These are phyloP conservation scores for Orchestes rusci DNA, from an alignment of 2,888 invertebrate genomes.

Conservation along the genomic window DNA sequence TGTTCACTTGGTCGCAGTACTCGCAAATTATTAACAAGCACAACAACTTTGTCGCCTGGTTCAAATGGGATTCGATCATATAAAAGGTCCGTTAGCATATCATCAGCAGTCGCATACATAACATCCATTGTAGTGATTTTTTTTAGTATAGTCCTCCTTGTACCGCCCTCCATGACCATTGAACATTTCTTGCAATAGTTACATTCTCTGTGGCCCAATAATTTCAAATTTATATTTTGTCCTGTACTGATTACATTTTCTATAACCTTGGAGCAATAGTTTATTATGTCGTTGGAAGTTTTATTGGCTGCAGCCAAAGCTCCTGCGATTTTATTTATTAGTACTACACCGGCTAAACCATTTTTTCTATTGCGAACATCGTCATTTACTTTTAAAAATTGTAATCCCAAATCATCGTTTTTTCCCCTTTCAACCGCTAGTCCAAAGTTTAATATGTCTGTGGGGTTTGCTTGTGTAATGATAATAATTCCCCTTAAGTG, in stretches of 20 bases:
- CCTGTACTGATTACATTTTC: conserved; percentile 54
- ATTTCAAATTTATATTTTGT: conserved; percentile 7
- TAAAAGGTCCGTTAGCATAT: conserved; percentile 7
- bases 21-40: conserved; percentile 70
- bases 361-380: conserved; percentile 50
- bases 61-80: conserved; percentile 3
- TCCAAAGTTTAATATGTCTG: conserved; percentile 74
- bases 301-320: conserved; percentile 61
- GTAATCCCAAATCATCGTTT: conserved; percentile 49
- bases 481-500: conserved; percentile 59
- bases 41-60: conserved; percentile 45
- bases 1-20: conserved; percentile 68
- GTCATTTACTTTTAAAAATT: conserved; percentile 59
- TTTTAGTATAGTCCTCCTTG: conserved; percentile 8
- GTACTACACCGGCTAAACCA: conserved; percentile 51
- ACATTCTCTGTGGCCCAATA: conserved; percentile 12
- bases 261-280: conserved; percentile 45
- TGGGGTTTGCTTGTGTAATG: conserved; percentile 69
- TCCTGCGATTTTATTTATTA: conserved; percentile 62
- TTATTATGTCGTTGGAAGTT: conserved; percentile 51
- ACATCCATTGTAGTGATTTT: conserved; percentile 9
- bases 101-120: conserved; percentile 5
- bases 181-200: conserved; percentile 16
- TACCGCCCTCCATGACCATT: not conserved
- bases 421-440: conserved; percentile 69